Evolutionary conservation across 2,888 invertebrate genomes (phyloP), one percentile per base, ranked within the genome.

Genomic region (Drosophila ustulata): DNA sequence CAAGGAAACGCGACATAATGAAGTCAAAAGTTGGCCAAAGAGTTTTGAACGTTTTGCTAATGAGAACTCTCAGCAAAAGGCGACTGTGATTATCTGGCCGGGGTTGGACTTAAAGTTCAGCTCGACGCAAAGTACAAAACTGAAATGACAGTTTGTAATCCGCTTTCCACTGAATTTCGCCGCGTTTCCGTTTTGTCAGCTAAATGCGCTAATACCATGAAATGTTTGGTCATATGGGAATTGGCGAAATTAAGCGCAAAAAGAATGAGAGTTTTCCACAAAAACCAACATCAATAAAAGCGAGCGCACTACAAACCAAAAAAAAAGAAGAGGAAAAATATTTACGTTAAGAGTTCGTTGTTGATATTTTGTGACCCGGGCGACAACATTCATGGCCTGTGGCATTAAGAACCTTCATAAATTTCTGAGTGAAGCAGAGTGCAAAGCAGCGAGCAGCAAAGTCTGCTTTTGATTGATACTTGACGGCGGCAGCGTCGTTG

Each of bases 391-490:
- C 84, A 83, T 87, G 79, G 87, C 84, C 81, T 75, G 81, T 75
- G 75, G 87, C 81, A 81, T 73, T 81, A 86, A 83, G 87, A 87
- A 71, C 75, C 84, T 82, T 82, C 83, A 83, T 87, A 83, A 87
- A 83, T 87, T 83, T 82, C 75, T 51, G 71, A 81, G 67, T 61
- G 61, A 55, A 64, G 67, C 51, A 39, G 51, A 55, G 51, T 28
- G 75, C 65, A 56, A 34, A 32, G 32, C 41, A 53, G 66, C 55
- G 55, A 56, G 65, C 62, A 51, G 56, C 68, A 50, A 58, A 53
- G 84, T 82, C 83, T 84, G 87, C 73, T 66, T 82, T 84, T 84
- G 83, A 84, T 84, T 84, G 87, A 84, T 87, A 87, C 83, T 84
- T 84, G 75, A 81, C 66, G 70, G 52, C 39, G 64, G 68, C 67